Evolutionary conservation across 2,888 invertebrate genomes (phyloP).

Genomic region (Nyleta sp.): DNA sequence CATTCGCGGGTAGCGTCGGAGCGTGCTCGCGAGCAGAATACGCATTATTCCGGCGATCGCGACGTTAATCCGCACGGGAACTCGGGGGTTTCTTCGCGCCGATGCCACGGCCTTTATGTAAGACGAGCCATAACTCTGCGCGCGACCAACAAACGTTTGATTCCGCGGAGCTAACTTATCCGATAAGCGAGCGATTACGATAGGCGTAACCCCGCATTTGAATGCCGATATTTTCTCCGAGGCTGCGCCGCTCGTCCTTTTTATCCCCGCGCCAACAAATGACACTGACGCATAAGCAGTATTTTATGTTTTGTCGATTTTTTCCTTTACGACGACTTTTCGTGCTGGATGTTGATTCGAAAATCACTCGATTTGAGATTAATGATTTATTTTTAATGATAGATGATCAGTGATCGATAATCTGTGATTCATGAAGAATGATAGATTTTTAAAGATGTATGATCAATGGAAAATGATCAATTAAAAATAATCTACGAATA

Average conservation of each 20-base stretch:
- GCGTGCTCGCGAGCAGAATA: conserved; percentile 43
- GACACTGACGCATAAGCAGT: conserved; percentile 24
- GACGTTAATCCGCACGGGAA: conserved; percentile 59
- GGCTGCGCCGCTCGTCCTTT: conserved; percentile 2
- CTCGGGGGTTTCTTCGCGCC: conserved; percentile 39
- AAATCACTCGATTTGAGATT: no score
- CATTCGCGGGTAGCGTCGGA: conserved; percentile 51
- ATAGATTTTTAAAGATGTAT: no score
- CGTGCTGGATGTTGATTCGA: no score
- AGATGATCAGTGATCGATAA: no score
- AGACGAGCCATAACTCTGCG: conserved; percentile 59
- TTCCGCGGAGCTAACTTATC: conserved; percentile 55
- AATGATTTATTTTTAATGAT: no score
- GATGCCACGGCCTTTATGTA: conserved; percentile 53
- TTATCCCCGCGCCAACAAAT: conserved; percentile 14
- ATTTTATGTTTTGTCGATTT: no score
- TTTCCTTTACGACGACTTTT: neutral
- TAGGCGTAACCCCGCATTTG: conserved; percentile 60
- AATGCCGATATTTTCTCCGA: conserved; percentile 51
- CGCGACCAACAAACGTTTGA: conserved; percentile 47
- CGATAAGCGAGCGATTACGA: conserved; percentile 61
- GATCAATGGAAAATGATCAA: no score
- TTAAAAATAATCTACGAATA: no score
- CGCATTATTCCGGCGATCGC: conserved; percentile 60
- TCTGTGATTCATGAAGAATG: no score